Base-by-base conservation (phyloP, 2,888 invertebrate genomes). In the Glyphotaelius pellucidus region DNA sequence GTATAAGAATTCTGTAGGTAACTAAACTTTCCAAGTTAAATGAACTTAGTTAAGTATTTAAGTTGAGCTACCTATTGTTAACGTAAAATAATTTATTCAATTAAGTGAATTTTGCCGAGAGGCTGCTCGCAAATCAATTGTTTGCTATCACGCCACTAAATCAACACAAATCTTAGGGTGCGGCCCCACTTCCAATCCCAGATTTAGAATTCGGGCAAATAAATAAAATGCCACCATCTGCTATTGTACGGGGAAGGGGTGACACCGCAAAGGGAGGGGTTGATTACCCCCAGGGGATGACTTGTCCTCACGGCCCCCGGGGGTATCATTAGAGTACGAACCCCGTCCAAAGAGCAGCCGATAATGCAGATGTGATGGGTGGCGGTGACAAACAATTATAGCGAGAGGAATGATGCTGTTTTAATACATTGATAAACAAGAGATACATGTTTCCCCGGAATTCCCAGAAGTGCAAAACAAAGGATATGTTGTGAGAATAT, bases 211-310 rank as follows among this genome's bases (percentile, higher is more conserved):
- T 11, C 81, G 80, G 52, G 92, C 90, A 92, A 90, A 92, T 89
- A 91, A 92, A 93, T 93, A 92, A 91, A 93, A 93, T 80, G 93
- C 93, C 93, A 92, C 93, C 93, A 93, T 93, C 93, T 92, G 93
- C 80, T 89, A 79, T 91, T 19, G 87, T 19, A 83, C 86, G 89
- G 93, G 92, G 91, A 35, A 79, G 91, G 91, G 88, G 88, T 81
- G 79, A 87, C 81, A 90, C 32, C 47, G 91, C 79, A 91, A 90
- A 67, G 81, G 87, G 88, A 80, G 83, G 92, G 80, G 90, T 83
- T 90, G 91, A 93, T 92, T 92, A 90, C 91, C 91, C 91, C 90
- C 92, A 89, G 92, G 90, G 88, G 89, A 90, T 79, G 88, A 67
- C 32, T 88, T 67, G 80, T 30, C 85, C 89, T 47, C 31, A 91